Evolutionary conservation across 37 sponge, comb jelly and placozoan species (phyloP).

Genomic region (Eunapius fragilis): DNA sequence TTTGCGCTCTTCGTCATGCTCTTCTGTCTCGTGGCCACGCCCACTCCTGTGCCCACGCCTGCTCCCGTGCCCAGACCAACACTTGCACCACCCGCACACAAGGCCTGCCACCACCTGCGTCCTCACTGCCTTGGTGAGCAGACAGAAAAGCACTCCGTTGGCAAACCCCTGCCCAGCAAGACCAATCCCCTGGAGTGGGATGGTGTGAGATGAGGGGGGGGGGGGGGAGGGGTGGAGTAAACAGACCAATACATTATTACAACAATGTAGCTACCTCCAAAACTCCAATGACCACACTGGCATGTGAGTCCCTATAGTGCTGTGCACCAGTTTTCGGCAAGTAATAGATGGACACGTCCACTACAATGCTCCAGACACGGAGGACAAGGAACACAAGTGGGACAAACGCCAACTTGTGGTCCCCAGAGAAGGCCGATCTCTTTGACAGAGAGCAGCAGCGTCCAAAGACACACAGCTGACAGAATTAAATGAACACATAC

Average conservation of each 20-base stretch:
- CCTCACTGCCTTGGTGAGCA: constrained; percentile 37
- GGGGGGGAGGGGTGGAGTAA: not conserved
- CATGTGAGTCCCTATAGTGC: not conserved
- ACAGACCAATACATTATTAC: not conserved
- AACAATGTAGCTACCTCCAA: constrained; percentile 16
- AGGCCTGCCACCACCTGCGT: not conserved
- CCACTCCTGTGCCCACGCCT: not conserved
- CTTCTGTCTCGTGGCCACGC: not conserved
- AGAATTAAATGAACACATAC: too few species aligned
- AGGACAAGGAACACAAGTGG: constrained; percentile 71
- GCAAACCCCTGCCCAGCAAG: constrained; percentile 47
- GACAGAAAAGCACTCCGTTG: constrained; percentile 55
- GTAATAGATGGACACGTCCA: constrained; percentile 24
- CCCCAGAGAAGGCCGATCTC: not conserved
- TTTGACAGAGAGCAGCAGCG: not conserved
- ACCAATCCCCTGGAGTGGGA: constrained; percentile 32
- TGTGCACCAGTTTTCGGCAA: not conserved
- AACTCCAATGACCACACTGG: constrained; percentile 18
- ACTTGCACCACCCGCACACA: not conserved
- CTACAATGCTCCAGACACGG: constrained; percentile 45
- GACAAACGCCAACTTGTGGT: constrained; percentile 60
- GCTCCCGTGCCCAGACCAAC: not conserved
- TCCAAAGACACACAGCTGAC: not conserved
- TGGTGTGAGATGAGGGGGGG: not conserved
- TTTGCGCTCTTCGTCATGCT: too few species aligned